Percentiles rank a stretch among this genome's conserved stretches.
These are phyloP conservation scores for Zosterops japonicus DNA, from an alignment of 2,113 vertebrate species.

Conservation along the genomic window DNA sequence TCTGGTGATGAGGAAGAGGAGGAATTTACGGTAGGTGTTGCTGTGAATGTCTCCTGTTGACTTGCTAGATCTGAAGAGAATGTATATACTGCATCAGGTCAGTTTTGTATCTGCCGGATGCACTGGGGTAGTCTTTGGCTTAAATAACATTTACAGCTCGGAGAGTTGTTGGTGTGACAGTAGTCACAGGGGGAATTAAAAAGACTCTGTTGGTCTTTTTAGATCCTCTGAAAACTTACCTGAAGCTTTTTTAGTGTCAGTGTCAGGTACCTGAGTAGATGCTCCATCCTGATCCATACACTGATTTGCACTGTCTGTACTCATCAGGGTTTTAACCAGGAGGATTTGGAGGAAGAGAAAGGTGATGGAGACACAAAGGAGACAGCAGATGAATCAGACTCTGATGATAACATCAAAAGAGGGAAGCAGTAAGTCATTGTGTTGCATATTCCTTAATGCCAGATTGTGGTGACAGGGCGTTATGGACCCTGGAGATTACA, in stretches of 20 bases:
- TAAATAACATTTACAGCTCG: not conserved
- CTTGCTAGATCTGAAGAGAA: not conserved
- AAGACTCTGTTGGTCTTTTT: not conserved
- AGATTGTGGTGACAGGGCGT: not conserved
- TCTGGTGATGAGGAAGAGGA: slow-evolving; percentile 97
- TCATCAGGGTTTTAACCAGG: slow-evolving; percentile 94
- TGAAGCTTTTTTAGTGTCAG: not conserved
- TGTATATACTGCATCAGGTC: not conserved
- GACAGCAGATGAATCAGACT: slow-evolving; percentile 85
- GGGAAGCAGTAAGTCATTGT: slow-evolving; percentile 84
- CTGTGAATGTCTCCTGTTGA: not conserved
- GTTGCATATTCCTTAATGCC: not conserved
- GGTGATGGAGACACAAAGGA: slow-evolving; percentile 72
- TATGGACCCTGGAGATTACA: not conserved
- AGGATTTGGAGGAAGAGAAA: slow-evolving; percentile 91
- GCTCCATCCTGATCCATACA: not conserved
- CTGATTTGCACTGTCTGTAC: slow-evolving; percentile 26
- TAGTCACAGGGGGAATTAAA: not conserved
- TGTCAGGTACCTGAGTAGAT: not conserved
- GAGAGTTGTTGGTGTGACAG: not conserved
- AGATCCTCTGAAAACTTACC: not conserved
- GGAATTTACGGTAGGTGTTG: slow-evolving; percentile 90
- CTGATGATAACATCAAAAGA: slow-evolving; percentile 88
- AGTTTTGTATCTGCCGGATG: not conserved
- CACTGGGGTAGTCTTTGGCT: not conserved